Conservation (phyloP, 2,888 invertebrate species). For the Agapostemon virescens region DNA sequence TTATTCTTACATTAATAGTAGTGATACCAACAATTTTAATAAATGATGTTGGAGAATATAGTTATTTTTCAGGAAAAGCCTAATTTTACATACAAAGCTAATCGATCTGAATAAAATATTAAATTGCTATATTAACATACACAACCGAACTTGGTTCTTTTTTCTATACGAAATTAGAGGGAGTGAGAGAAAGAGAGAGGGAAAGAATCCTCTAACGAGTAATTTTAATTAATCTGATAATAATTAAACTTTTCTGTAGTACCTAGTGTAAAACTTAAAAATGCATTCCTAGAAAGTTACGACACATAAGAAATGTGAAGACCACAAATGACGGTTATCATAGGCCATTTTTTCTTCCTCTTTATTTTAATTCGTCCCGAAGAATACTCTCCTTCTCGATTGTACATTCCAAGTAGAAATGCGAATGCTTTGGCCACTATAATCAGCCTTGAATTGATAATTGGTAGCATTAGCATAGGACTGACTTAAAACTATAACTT, state of each 20-base stretch:
- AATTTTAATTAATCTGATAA: not conserved
- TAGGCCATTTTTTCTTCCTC: not conserved
- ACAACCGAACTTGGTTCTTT: not conserved
- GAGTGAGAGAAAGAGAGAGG: no score
- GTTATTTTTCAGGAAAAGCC: not conserved
- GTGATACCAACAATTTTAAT: not conserved
- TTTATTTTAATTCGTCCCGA: not conserved
- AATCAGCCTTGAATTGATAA: not conserved
- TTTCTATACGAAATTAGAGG: not conserved
- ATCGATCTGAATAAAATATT: not conserved
- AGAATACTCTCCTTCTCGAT: not conserved
- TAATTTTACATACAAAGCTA: not conserved
- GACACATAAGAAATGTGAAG: not conserved
- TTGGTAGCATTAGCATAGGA: constrained; percentile 8
- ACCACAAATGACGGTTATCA: not conserved
- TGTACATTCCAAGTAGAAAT: constrained; percentile 9
- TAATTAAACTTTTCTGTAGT: not conserved
- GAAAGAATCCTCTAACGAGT: not conserved
- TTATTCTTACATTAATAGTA: not conserved
- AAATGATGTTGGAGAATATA: not conserved
- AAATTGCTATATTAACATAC: not conserved
- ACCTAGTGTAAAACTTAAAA: not conserved
- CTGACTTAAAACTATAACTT: not conserved
- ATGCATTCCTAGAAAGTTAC: not conserved
- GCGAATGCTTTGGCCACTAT: not conserved